Conservation (phyloP, 2,113 vertebrate genomes). For the Hemichromis elongatus region DNA sequence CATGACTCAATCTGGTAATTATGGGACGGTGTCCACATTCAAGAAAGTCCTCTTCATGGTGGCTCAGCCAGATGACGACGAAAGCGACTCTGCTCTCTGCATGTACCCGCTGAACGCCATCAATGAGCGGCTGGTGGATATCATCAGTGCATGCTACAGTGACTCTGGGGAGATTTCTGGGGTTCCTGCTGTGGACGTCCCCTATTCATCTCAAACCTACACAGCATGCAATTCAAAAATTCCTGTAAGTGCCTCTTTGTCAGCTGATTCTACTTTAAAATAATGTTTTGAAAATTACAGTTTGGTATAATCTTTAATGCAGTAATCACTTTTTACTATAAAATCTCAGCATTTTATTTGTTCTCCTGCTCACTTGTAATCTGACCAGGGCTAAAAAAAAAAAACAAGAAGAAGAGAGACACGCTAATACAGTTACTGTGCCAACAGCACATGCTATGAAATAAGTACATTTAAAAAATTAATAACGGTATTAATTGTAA, state of each 20-base stretch:
- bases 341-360: no score
- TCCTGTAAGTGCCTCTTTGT: conserved; percentile 34
- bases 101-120: conserved; percentile 82
- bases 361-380: no score
- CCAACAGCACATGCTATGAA: background rate
- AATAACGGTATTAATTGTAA: background rate
- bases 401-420: background rate
- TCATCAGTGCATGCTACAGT: conserved; percentile 82
- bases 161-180: conserved; percentile 47
- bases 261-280: background rate
- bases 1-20: conserved; percentile 50
- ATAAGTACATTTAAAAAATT: background rate
- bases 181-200: conserved; percentile 77
- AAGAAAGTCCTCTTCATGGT: conserved; percentile 81
- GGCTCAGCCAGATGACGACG: conserved; percentile 77
- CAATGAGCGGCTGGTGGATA: conserved; percentile 79
- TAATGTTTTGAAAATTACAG: background rate
- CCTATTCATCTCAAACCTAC: conserved; percentile 69
- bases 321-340: background rate
- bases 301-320: rapidly evolving
- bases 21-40: conserved; percentile 37
- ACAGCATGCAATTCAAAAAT: conserved; percentile 57
- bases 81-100: conserved; percentile 77
- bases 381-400: no score
- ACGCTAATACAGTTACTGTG: background rate